Evolutionary conservation across 2,113 vertebrate genomes (phyloP), one percentile per base, ranked within the genome.

Genomic region (Damaliscus lunatus): DNA sequence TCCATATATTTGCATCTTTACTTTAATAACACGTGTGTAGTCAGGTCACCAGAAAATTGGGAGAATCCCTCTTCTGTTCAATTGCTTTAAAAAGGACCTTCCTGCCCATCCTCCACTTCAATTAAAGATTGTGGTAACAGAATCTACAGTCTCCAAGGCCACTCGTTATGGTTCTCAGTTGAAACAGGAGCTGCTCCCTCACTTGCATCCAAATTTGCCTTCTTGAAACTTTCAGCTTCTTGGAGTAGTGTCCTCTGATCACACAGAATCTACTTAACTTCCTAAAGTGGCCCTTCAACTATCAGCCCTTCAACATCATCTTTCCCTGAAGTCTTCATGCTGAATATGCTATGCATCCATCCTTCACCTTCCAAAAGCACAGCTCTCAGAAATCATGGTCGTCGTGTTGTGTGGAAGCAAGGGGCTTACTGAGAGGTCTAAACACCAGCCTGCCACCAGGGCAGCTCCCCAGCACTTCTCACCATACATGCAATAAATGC

Each of bases 81-180:
- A 27, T 33, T 15, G 15, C 25, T 53, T 83, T 57, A 25, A 48
- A 21, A 74, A 74, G 19, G 64, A n/a, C 4, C 23, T 52, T 71
- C 11, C 36, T 60, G 19, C 25, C 50, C 25, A 27, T 2, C 7
- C 8, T n/a, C 48, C 25, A 0, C 53, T 13, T 29, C 31, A 2
- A 4, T 13, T 36, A 36, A 15, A 33, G 27, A 12, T 29, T 7
- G 16, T 27, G 3, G 33, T 3, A 7, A 62, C 40, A 86, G n/a
- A 16, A 27, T 23, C 19, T 6, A 29, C 16, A 36, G 3, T 53
- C 19, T 33, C 25, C 67, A 31, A 84, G 3, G 19, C 46, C 36
- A 46, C 23, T 12, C 16, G 27, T 0, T 11, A 4, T 9, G 1
- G 13, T 31, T 57, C 6, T 15, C 23, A 80, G 15, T 25, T 9